Evolutionary conservation across 1,140 invertebrate genomes (phyloP).

Genomic region (Aphelenchoides avenae): DNA sequence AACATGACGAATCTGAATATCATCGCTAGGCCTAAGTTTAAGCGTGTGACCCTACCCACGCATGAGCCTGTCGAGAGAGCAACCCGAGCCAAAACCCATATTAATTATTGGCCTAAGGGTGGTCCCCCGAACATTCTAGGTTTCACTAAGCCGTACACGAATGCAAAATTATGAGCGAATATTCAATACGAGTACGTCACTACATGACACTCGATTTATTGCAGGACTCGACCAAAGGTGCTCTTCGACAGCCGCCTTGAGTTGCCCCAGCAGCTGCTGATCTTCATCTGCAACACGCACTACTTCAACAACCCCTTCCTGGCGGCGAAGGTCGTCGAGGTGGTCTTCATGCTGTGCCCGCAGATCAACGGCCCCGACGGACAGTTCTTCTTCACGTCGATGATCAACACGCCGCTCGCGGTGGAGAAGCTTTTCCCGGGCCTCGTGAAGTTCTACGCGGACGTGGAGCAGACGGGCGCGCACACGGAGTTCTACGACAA

Average conservation of each 20-base stretch:
- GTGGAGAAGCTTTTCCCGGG: constrained; percentile 75
- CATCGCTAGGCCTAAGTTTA: too few relatives aligned
- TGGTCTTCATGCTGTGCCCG: constrained; percentile 84
- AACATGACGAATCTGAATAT: too few relatives aligned
- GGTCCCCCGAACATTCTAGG: too few relatives aligned
- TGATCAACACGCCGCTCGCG: constrained; percentile 85
- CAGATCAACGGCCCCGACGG: constrained; percentile 71
- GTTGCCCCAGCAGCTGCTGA: constrained; percentile 79
- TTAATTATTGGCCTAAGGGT: too few relatives aligned
- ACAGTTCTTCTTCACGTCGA: constrained; percentile 64
- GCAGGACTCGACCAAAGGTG: constrained; percentile 72
- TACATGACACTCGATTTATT: constrained; percentile 65
- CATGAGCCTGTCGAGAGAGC: too few relatives aligned
- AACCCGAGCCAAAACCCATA: too few relatives aligned
- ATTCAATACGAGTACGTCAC: constrained; percentile 1
- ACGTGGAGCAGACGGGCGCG: constrained; percentile 86
- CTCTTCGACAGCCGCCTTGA: constrained; percentile 74
- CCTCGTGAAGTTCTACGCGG: constrained; percentile 94
- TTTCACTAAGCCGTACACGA: too few relatives aligned
- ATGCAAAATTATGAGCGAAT: too few relatives aligned
- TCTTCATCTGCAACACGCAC: constrained; percentile 80
- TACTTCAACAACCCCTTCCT: constrained; percentile 92
- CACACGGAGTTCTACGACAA: constrained; percentile 98
- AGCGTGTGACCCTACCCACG: too few relatives aligned
- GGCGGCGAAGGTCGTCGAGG: constrained; percentile 84